A percentile compares a stretch with the other conserved stretches of the same genome.
phyloP scores from a whole-genome alignment of 1,140 invertebrate genomes.

The Sarcophaga bullata region DNA sequence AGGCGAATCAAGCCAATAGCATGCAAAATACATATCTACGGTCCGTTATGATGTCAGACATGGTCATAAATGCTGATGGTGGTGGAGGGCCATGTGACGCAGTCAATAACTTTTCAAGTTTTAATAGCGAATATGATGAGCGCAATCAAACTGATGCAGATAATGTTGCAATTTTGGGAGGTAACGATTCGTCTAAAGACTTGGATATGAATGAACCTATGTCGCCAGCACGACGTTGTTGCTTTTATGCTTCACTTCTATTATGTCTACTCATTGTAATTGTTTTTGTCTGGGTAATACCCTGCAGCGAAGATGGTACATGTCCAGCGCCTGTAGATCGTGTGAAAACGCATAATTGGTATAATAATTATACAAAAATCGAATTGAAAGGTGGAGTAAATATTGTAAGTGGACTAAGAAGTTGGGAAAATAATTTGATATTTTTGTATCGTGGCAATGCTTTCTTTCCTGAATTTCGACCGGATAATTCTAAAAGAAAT shows the following conservation, averaged over 20 bases:
- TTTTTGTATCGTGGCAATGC: constrained; percentile 75
- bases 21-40: constrained; percentile 62
- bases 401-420: constrained; percentile 72
- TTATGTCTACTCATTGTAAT: constrained; percentile 76
- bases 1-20: constrained; percentile 56
- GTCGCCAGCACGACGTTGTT: constrained; percentile 73
- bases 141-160: constrained; percentile 52
- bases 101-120: constrained; percentile 57
- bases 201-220: constrained; percentile 65
- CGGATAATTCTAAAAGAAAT: constrained; percentile 67
- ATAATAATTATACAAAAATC: constrained; percentile 75
- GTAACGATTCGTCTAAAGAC: constrained; percentile 44
- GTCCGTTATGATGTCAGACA: constrained; percentile 69
- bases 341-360: constrained; percentile 74
- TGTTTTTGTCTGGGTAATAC: constrained; percentile 79
- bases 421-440: constrained; percentile 74
- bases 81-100: constrained; percentile 41
- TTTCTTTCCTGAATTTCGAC: constrained; percentile 68
- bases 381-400: constrained; percentile 78
- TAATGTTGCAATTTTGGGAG: constrained; percentile 62
- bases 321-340: constrained; percentile 69
- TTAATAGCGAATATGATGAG: constrained; percentile 60
- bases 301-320: constrained; percentile 74
- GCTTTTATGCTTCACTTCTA: constrained; percentile 75
- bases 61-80: constrained; percentile 54